Conservation (phyloP, 2,888 invertebrate species). For the Isoperla grammatica region DNA sequence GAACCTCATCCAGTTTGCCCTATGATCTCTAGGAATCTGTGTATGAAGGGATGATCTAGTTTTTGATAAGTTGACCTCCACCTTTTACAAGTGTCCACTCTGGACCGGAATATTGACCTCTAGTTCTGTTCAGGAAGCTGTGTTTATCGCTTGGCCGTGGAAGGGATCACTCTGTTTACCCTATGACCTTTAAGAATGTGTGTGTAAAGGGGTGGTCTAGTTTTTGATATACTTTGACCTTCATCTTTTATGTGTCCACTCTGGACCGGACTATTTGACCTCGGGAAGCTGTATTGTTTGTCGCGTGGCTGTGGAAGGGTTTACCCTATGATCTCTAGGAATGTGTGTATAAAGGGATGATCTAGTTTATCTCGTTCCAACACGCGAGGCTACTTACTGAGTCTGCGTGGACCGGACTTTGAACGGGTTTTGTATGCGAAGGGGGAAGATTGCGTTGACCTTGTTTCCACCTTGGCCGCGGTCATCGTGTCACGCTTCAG, state of each 20-base stretch:
- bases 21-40: too few species aligned
- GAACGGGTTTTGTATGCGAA: background rate
- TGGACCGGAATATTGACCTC: too few species aligned
- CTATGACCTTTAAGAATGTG: background rate
- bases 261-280: too few species aligned
- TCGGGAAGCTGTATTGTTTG: too few species aligned
- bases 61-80: too few species aligned
- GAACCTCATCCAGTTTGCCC: too few species aligned
- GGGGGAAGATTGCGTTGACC: background rate
- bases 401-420: background rate
- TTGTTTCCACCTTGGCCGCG: background rate
- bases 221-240: background rate
- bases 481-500: background rate
- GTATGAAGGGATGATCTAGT: too few species aligned
- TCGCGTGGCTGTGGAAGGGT: background rate
- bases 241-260: too few species aligned
- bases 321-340: background rate
- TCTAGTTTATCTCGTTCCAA: slow-evolving; percentile 3
- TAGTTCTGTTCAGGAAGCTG: too few species aligned
- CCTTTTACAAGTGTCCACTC: too few species aligned
- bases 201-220: slow-evolving; percentile 7
- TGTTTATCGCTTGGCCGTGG: background rate
- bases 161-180: too few species aligned
- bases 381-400: background rate
- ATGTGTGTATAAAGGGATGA: slow-evolving; percentile 6